Conservation (phyloP, 2,888 invertebrate species). For the Chrysolina oricalcia region DNA sequence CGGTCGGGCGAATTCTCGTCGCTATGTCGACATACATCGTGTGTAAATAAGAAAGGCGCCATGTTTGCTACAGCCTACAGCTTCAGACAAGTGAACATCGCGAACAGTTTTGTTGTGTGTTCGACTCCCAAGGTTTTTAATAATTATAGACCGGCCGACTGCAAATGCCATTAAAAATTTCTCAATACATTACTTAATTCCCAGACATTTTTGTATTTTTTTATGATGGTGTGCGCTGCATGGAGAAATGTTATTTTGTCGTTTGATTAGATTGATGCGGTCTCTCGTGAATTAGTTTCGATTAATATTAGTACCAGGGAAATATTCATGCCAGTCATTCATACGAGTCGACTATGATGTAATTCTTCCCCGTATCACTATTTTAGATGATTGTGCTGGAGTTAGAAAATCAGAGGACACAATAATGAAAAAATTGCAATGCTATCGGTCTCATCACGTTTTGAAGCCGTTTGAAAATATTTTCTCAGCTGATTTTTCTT, state of each 20-base stretch:
- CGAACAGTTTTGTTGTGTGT: constrained; percentile 40
- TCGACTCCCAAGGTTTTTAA: constrained; percentile 48
- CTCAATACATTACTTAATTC: constrained; percentile 34
- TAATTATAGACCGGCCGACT: constrained; percentile 46
- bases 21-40: constrained; percentile 37
- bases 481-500: too few species aligned
- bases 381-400: too few species aligned
- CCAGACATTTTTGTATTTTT: neutral
- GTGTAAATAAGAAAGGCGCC: constrained; percentile 61
- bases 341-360: too few species aligned
- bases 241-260: neutral
- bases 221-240: neutral
- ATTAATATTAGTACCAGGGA: too few species aligned
- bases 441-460: too few species aligned
- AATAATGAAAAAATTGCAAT: too few species aligned
- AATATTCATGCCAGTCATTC: too few species aligned
- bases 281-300: neutral
- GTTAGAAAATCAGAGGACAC: too few species aligned
- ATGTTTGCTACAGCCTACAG: constrained; percentile 57
- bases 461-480: too few species aligned
- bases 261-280: neutral
- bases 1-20: neutral
- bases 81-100: constrained; percentile 55
- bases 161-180: constrained; percentile 45
- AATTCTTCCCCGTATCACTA: too few species aligned